phyloP scores from a whole-genome alignment of 2,888 invertebrate genomes.

The Atethmia centrago region DNA sequence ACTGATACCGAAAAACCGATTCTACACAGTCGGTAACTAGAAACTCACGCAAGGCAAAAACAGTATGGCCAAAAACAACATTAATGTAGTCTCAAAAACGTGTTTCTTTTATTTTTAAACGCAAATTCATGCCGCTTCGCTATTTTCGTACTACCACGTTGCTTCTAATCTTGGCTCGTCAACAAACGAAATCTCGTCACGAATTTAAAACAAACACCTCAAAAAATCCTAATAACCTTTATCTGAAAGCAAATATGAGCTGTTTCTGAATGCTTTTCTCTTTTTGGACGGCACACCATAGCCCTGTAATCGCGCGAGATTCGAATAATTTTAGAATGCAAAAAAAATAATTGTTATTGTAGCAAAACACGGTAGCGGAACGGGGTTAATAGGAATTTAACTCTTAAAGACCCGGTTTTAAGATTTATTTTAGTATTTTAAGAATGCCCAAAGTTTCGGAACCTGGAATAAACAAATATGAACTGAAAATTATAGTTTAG shows the following conservation, averaged over 20 bases:
- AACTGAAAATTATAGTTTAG: neutral
- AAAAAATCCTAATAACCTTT: slow-evolving; percentile 33
- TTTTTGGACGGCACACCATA: slow-evolving; percentile 2
- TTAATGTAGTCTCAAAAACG: slow-evolving; percentile 47
- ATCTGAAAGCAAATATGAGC: slow-evolving; percentile 18
- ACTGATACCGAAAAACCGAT: neutral
- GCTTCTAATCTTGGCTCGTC: slow-evolving; percentile 68
- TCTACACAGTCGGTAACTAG: neutral
- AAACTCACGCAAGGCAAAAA: slow-evolving; percentile 18
- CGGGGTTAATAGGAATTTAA: slow-evolving; percentile 30
- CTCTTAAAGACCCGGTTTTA: slow-evolving; percentile 37
- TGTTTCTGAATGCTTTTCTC: slow-evolving; percentile 28
- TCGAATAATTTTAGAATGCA: slow-evolving; percentile 58
- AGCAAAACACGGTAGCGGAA: slow-evolving; percentile 38
- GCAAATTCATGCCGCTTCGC: slow-evolving; percentile 65
- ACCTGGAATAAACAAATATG: neutral
- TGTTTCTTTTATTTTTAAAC: slow-evolving; percentile 69
- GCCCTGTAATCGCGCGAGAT: slow-evolving; percentile 24
- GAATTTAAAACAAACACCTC: slow-evolving; percentile 14
- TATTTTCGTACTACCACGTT: slow-evolving; percentile 70
- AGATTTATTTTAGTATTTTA: slow-evolving; percentile 31
- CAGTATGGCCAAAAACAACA: slow-evolving; percentile 34
- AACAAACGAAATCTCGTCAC: slow-evolving; percentile 61
- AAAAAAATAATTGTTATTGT: slow-evolving; percentile 50
- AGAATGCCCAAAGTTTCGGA: neutral